Conservation (phyloP, 1,140 invertebrate genomes). For the Ctenoplectra terminalis region DNA sequence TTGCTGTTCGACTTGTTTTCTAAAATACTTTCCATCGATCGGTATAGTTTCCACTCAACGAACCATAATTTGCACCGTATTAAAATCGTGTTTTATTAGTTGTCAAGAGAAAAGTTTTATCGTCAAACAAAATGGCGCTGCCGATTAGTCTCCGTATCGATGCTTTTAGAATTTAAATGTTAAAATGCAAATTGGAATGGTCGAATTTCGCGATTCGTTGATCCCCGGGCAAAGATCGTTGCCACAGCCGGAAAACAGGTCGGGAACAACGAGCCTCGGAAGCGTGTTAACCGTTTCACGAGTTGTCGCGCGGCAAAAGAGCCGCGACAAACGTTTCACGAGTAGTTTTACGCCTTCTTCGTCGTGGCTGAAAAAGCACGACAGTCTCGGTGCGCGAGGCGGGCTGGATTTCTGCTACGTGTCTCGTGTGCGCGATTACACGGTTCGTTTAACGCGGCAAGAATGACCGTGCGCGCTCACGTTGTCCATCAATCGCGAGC, state of each 20-base stretch:
- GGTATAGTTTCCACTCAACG: no score
- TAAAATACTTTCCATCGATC: no score
- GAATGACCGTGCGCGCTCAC: slow-evolving; percentile 28
- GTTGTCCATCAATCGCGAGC: slow-evolving; percentile 42
- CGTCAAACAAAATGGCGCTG: no score
- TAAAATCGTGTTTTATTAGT: no score
- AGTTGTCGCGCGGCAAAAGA: slow-evolving; percentile 43
- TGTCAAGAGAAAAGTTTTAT: no score
- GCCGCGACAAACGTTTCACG: slow-evolving; percentile 45
- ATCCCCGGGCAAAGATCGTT: no score
- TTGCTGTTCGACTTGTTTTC: no score
- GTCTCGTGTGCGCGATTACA: slow-evolving; percentile 49
- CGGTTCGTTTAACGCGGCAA: slow-evolving; percentile 47
- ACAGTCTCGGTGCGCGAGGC: background rate
- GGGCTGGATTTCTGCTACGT: slow-evolving; percentile 40
- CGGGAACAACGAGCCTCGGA: background rate
- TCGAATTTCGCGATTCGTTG: background rate
- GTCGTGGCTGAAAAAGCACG: slow-evolving; percentile 41
- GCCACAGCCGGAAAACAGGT: background rate
- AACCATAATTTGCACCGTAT: no score
- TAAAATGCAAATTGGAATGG: background rate
- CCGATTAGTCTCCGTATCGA: background rate
- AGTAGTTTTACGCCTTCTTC: slow-evolving; percentile 52
- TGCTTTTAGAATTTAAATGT: rapidly evolving
- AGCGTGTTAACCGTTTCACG: slow-evolving; percentile 23